Evolutionary conservation across 2,113 vertebrate genomes (phyloP).

Genomic region (Bubo blakistoni): DNA sequence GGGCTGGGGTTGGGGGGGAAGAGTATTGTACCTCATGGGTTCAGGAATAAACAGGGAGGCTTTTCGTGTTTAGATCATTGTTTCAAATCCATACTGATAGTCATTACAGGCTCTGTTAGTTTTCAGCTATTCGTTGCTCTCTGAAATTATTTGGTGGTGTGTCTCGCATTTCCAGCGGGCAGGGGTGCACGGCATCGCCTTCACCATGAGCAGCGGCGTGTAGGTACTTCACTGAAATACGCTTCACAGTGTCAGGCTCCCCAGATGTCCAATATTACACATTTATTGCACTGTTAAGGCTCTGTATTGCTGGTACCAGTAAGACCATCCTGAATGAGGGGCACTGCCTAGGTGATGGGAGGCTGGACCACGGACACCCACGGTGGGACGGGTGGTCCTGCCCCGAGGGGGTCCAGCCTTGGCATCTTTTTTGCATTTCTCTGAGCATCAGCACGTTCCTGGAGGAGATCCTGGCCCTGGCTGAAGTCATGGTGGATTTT

Average conservation of each 20-base stretch:
- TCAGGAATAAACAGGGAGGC: not conserved
- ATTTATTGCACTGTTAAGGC: fast-evolving
- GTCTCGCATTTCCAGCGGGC: fast-evolving
- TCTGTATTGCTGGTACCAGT: fast-evolving
- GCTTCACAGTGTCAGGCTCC: fast-evolving
- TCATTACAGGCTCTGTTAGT: not conserved
- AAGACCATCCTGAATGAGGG: fast-evolving
- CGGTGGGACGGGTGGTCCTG: fast-evolving
- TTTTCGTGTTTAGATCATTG: not conserved
- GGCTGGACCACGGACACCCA: fast-evolving
- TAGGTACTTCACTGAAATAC: fast-evolving
- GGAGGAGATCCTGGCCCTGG: not conserved
- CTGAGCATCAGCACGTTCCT: not conserved
- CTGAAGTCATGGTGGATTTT: not conserved
- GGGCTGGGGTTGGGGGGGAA: not conserved
- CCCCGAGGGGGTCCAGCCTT: not conserved
- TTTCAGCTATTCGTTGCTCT: not conserved
- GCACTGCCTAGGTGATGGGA: not conserved
- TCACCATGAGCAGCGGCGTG: fast-evolving
- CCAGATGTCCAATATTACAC: fast-evolving
- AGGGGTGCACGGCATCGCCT: not conserved
- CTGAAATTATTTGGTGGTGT: not conserved
- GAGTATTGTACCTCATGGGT: not conserved
- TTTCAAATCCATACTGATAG: fast-evolving
- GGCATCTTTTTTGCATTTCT: not conserved